These are phyloP conservation scores for Mola mola DNA, from an alignment of 2,113 vertebrate species.

Conservation along the genomic window DNA sequence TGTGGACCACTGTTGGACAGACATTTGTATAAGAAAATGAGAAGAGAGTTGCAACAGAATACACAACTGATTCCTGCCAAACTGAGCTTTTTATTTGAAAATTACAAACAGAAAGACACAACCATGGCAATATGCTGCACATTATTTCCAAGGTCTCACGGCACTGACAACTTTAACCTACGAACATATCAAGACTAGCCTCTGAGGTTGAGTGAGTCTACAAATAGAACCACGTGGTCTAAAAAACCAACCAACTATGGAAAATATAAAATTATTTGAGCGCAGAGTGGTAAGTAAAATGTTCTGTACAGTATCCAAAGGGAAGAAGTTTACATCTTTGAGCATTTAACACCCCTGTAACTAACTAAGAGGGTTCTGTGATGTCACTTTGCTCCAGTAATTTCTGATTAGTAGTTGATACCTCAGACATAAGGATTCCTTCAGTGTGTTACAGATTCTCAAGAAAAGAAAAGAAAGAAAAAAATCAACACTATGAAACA, in stretches of 20 bases:
- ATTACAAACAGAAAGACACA: slow-evolving; percentile 61
- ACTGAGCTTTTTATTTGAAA: slow-evolving; percentile 45
- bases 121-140: slow-evolving; percentile 38
- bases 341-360: slow-evolving; percentile 31
- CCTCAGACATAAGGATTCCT: slow-evolving; percentile 15
- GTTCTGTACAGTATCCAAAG: slow-evolving; percentile 36
- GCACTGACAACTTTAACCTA: slow-evolving; percentile 28
- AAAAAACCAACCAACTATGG: slow-evolving; percentile 17
- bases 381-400: not conserved
- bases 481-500: slow-evolving; percentile 20
- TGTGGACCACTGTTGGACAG: no score
- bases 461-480: not conserved
- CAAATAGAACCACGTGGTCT: slow-evolving; percentile 19
- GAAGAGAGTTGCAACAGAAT: not conserved
- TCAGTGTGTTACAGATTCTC: slow-evolving; percentile 1
- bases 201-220: slow-evolving; percentile 33
- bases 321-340: slow-evolving; percentile 14
- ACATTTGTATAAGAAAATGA: not conserved
- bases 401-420: not conserved
- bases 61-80: slow-evolving; percentile 6
- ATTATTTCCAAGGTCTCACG: slow-evolving; percentile 30
- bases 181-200: slow-evolving; percentile 42
- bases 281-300: slow-evolving; percentile 22
- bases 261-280: slow-evolving; percentile 29
- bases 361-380: not conserved